Conservation (phyloP, 2,888 invertebrate genomes). For the Acronicta leporina region DNA sequence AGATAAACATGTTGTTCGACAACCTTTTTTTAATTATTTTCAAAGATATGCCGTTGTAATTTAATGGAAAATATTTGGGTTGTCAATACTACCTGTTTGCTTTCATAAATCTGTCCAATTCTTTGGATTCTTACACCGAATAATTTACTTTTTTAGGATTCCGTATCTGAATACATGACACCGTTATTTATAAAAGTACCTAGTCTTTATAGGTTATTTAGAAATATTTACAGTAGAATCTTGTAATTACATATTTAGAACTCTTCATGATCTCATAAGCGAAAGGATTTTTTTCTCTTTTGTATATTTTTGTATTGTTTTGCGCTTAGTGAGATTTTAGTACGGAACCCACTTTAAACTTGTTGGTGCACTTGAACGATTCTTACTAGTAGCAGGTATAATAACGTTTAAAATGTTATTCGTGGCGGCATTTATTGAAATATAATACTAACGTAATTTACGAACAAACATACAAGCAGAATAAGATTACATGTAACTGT, state of each 20-base stretch:
- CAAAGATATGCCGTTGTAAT: slow-evolving; percentile 30
- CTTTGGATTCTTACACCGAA: slow-evolving; percentile 42
- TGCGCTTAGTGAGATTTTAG: too few relatives aligned
- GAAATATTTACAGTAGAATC: too few relatives aligned
- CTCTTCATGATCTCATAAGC: too few relatives aligned
- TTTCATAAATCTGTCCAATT: slow-evolving; percentile 42
- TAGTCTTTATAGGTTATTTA: too few relatives aligned
- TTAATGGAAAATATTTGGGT: slow-evolving; percentile 38
- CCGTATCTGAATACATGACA: neutral
- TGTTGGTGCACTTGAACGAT: too few relatives aligned
- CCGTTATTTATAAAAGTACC: too few relatives aligned
- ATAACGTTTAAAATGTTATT: slow-evolving; percentile 19
- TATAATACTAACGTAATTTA: slow-evolving; percentile 28
- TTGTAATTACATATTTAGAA: too few relatives aligned
- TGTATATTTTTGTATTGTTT: too few relatives aligned
- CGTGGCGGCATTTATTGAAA: slow-evolving; percentile 11
- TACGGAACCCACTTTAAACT: too few relatives aligned
- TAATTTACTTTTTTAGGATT: slow-evolving; percentile 47
- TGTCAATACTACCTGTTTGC: slow-evolving; percentile 43
- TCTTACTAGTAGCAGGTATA: slow-evolving; percentile 10
- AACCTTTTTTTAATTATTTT: slow-evolving; percentile 55
- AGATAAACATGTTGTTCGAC: slow-evolving; percentile 55
- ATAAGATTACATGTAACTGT: slow-evolving; percentile 25
- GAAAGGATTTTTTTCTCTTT: too few relatives aligned
- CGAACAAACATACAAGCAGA: slow-evolving; percentile 34